A percentile compares a stretch with the other conserved stretches of the same genome.
These are phyloP conservation scores for Papilio protenor DNA, from an alignment of 2,888 invertebrate genomes.

Conservation along the genomic window DNA sequence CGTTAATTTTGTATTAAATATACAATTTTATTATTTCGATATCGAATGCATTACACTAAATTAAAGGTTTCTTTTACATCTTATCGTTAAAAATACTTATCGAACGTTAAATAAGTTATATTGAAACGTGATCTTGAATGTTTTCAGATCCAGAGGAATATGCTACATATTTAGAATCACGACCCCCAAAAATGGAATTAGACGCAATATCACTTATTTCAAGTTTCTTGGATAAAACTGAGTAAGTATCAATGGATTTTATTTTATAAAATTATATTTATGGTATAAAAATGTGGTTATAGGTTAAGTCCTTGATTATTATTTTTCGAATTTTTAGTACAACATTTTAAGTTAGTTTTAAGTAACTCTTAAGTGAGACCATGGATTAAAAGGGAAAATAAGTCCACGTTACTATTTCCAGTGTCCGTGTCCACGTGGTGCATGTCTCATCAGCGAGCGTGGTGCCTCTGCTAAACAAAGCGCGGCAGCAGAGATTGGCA, in stretches of 20 bases:
- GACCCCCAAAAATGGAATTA: slow-evolving; percentile 88
- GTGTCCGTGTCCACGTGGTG: slow-evolving; percentile 87
- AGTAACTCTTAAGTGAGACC: neutral
- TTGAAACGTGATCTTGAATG: neutral
- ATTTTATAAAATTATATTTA: neutral
- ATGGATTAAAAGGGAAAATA: neutral
- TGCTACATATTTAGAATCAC: slow-evolving; percentile 85
- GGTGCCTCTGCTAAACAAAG: slow-evolving; percentile 82
- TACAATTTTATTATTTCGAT: neutral
- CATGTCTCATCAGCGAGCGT: slow-evolving; percentile 87
- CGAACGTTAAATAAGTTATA: neutral
- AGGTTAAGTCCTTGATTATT: neutral
- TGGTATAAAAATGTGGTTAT: neutral
- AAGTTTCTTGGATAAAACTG: slow-evolving; percentile 82
- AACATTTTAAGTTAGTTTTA: neutral
- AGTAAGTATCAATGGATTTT: slow-evolving; percentile 66
- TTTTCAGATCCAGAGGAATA: slow-evolving; percentile 84
- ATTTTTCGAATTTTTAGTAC: neutral
- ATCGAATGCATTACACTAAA: neutral
- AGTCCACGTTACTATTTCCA: slow-evolving; percentile 52
- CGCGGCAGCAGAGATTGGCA: slow-evolving; percentile 70
- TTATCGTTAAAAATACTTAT: neutral
- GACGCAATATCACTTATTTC: slow-evolving; percentile 86
- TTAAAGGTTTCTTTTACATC: neutral
- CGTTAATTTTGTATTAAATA: neutral